phyloP scores from a whole-genome alignment of 2,888 invertebrate species.

The Drosophila siamana region DNA sequence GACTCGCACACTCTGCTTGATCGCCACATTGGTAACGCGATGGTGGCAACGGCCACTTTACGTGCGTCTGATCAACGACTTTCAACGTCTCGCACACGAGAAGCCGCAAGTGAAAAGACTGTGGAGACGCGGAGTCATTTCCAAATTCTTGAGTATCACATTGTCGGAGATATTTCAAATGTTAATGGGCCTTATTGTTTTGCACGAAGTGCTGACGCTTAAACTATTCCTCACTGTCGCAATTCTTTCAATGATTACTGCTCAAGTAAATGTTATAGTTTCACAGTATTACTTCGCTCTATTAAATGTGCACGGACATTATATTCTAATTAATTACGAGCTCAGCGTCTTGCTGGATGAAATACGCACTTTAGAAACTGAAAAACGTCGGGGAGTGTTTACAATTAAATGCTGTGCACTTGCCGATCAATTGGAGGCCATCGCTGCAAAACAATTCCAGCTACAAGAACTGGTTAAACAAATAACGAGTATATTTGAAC shows the following conservation, averaged over 20 bases:
- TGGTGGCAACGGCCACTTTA: constrained; percentile 41
- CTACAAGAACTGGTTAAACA: constrained; percentile 16
- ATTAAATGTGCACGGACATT: constrained; percentile 43
- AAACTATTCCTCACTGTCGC: not conserved
- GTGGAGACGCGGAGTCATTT: constrained; percentile 36
- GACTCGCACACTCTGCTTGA: constrained; percentile 23
- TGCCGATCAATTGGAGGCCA: constrained; percentile 46
- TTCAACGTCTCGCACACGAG: constrained; percentile 12
- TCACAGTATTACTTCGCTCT: constrained; percentile 47
- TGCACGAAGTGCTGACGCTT: constrained; percentile 5
- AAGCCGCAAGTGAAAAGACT: constrained; percentile 40
- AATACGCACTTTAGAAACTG: constrained; percentile 3
- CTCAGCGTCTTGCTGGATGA: constrained; percentile 28
- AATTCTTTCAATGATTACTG: constrained; percentile 4
- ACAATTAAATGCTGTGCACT: constrained; percentile 41
- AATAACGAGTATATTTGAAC: constrained; percentile 14
- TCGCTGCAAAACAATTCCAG: constrained; percentile 38
- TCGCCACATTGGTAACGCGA: constrained; percentile 34
- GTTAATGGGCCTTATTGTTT: not conserved
- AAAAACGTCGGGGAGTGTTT: constrained; percentile 35
- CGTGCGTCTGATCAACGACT: constrained; percentile 26
- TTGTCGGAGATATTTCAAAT: constrained; percentile 24
- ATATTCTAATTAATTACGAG: constrained; percentile 49
- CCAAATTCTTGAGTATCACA: constrained; percentile 15
- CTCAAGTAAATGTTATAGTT: constrained; percentile 37